A percentile compares a stretch with the other conserved stretches of the same genome.
Evolutionary conservation across 2,113 vertebrate genomes (phyloP).

Genomic region (Perca fluviatilis): DNA sequence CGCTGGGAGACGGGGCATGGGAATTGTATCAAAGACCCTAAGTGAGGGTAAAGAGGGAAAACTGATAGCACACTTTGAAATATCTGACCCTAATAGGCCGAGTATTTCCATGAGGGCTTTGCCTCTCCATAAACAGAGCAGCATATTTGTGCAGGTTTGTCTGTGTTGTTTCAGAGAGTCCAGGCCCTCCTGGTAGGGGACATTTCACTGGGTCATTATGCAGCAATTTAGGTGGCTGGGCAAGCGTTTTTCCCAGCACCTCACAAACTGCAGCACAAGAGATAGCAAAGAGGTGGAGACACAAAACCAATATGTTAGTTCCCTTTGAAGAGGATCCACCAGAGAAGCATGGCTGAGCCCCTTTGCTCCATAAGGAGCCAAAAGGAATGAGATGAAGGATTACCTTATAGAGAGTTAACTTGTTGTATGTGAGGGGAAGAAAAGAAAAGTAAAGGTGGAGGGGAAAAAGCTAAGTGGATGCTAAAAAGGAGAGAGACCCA

Average conservation of each 20-base stretch:
- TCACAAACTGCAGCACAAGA: conserved; percentile 48
- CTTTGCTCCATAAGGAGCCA: conserved; percentile 27
- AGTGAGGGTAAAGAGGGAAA: conserved; percentile 52
- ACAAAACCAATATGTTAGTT: conserved; percentile 44
- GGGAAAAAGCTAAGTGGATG: conserved; percentile 33
- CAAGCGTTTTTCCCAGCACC: conserved; percentile 66
- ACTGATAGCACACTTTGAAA: conserved; percentile 62
- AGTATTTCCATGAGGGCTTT: conserved; percentile 72
- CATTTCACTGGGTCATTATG: conserved; percentile 69
- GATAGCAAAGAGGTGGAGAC: conserved; percentile 67
- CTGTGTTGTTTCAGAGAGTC: conserved; percentile 79
- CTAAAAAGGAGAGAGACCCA: conserved; percentile 64
- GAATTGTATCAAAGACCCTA: conserved; percentile 61
- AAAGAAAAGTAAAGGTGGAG: neutral
- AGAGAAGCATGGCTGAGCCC: conserved; percentile 20
- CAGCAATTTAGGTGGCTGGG: conserved; percentile 67
- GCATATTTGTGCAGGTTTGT: conserved; percentile 70
- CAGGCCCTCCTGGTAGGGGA: conserved; percentile 63
- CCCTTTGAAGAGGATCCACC: conserved; percentile 60
- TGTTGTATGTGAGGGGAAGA: neutral
- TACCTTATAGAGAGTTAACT: conserved; percentile 37
- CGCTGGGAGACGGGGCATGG: conserved; percentile 29
- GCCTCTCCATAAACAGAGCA: conserved; percentile 52
- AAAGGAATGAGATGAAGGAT: conserved; percentile 30
- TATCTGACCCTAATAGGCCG: conserved; percentile 62